Conservation (phyloP, 2,888 invertebrate species). For the Neoitamus cyanurus region DNA sequence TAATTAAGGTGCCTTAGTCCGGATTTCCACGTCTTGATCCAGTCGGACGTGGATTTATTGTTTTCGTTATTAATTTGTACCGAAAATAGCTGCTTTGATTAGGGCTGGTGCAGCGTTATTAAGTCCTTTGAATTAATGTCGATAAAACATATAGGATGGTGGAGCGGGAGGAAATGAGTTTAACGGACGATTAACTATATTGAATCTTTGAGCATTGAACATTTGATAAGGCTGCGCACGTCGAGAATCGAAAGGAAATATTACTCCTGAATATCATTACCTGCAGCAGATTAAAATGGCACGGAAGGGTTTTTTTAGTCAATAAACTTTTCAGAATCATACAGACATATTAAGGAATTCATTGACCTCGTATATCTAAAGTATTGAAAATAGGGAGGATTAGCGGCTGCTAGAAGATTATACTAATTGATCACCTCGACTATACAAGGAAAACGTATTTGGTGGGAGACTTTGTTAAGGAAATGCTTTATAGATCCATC, state of each 20-base stretch:
- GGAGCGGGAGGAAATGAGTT: neutral
- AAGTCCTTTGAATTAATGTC: neutral
- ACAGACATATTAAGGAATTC: neutral
- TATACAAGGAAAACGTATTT: too few species aligned
- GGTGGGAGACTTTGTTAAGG: too few species aligned
- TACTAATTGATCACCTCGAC: too few species aligned
- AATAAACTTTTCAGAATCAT: neutral
- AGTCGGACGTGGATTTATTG: conserved; percentile 34
- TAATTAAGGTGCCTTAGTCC: conserved; percentile 20
- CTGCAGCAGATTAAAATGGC: too few species aligned
- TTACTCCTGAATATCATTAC: too few species aligned
- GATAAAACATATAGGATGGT: neutral
- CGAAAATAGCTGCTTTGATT: neutral
- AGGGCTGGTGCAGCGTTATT: neutral
- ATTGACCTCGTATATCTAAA: neutral
- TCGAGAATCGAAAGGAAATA: neutral
- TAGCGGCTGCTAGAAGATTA: too few species aligned
- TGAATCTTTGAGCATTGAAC: neutral
- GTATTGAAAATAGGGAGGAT: neutral
- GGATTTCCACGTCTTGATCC: conserved; percentile 33
- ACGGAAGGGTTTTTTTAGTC: neutral
- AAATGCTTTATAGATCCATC: too few species aligned
- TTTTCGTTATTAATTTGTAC: conserved; percentile 19
- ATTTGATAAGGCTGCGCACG: neutral
- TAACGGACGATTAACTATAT: neutral